A percentile compares a stretch with the other conserved stretches of the same genome.
Conservation (phyloP, 1,140 invertebrate genomes). For the Scaptomyza pallida region DNA sequence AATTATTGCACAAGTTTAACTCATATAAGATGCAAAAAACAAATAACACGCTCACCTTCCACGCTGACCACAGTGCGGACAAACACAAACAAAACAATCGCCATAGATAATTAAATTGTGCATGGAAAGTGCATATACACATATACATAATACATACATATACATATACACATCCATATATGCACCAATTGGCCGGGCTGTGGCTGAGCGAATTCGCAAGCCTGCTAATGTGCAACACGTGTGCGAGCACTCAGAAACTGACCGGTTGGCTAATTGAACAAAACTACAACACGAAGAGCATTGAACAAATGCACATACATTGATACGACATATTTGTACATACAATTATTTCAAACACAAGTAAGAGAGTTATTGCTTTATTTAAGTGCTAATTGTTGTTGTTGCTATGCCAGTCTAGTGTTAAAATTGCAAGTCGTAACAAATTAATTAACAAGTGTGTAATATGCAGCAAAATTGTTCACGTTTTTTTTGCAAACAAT, state of each 20-base stretch:
- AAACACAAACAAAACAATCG: slow-evolving; percentile 19
- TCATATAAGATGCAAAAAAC: neutral
- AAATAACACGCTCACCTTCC: slow-evolving; percentile 39
- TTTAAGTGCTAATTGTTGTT: slow-evolving; percentile 33
- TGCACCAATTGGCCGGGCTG: slow-evolving; percentile 32
- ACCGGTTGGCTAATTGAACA: slow-evolving; percentile 43
- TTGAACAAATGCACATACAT: slow-evolving; percentile 11
- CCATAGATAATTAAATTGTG: slow-evolving; percentile 19
- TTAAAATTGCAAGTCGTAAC: slow-evolving; percentile 61
- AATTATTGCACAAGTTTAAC: slow-evolving; percentile 10
- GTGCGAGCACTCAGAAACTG: slow-evolving; percentile 36
- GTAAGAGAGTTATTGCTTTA: slow-evolving; percentile 55
- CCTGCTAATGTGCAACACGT: slow-evolving; percentile 67
- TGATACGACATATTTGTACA: slow-evolving; percentile 8
- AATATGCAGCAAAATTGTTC: slow-evolving; percentile 45
- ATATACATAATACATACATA: slow-evolving; percentile 28
- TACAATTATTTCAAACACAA: slow-evolving; percentile 3
- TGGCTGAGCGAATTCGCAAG: slow-evolving; percentile 17
- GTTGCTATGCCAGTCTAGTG: slow-evolving; percentile 43
- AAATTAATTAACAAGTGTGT: slow-evolving; percentile 59
- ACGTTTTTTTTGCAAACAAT: slow-evolving; percentile 44
- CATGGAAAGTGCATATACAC: slow-evolving; percentile 16
- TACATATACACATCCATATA: slow-evolving; percentile 13
- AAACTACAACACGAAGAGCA: slow-evolving; percentile 19
- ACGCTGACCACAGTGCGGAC: slow-evolving; percentile 4